Conservation (phyloP, 2,888 invertebrate genomes). For the Linnaemya vulpina region DNA sequence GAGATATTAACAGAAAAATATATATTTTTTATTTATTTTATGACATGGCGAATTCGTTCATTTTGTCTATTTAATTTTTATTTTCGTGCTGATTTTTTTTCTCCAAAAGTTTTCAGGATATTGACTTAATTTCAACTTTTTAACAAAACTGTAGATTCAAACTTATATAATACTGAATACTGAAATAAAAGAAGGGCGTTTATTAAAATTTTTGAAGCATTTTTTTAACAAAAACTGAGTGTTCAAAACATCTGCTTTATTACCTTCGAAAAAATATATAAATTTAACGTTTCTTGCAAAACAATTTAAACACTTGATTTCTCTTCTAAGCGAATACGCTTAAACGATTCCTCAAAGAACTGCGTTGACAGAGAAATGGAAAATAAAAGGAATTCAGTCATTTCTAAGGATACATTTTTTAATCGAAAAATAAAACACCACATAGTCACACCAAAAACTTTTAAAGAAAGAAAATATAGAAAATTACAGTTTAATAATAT, state of each 20-base stretch:
- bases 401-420: background rate
- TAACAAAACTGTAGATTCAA: background rate
- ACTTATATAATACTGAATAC: background rate
- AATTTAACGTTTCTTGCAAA: background rate
- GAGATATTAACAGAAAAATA: too few relatives aligned
- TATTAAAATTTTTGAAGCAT: background rate
- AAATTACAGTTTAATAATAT: background rate
- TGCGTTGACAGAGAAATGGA: background rate
- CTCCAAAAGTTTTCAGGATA: too few relatives aligned
- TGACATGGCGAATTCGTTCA: too few relatives aligned
- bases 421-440: background rate
- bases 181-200: background rate
- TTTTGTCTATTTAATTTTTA: too few relatives aligned
- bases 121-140: background rate
- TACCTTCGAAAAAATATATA: background rate
- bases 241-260: slow-evolving; percentile 1
- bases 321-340: background rate
- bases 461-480: background rate
- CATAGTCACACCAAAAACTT: background rate
- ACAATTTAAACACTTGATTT: background rate
- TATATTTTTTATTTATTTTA: too few relatives aligned
- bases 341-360: background rate
- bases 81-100: too few relatives aligned
- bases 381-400: background rate
- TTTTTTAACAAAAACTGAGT: background rate